These are phyloP conservation scores for Pseudolaguvia tuberculata DNA, from an alignment of 2,113 vertebrate genomes.

Conservation along the genomic window DNA sequence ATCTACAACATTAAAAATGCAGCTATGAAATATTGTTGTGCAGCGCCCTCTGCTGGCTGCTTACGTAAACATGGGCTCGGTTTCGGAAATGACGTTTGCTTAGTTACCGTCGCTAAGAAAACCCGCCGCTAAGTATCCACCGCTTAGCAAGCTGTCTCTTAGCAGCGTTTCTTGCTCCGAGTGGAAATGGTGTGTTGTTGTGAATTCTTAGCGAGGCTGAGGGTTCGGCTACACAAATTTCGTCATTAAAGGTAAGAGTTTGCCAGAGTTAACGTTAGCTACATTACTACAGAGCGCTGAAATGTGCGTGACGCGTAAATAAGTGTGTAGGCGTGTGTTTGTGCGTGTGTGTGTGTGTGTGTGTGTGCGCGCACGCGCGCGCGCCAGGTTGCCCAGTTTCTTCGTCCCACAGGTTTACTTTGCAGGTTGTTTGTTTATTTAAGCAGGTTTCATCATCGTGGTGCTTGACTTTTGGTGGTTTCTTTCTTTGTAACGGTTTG, in stretches of 20 bases:
- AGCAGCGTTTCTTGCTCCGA: neutral
- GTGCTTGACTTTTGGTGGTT: neutral
- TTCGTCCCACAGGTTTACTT: neutral
- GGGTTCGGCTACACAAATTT: neutral
- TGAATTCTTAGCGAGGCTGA: neutral
- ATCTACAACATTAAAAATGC: neutral
- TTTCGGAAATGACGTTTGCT: constrained; percentile 56
- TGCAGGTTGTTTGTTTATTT: neutral
- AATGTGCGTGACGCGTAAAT: neutral
- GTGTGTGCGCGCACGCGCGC: neutral
- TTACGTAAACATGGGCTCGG: neutral
- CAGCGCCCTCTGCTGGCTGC: neutral
- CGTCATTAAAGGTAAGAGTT: constrained; percentile 3
- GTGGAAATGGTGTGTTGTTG: neutral
- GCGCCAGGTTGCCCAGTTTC: too few relatives aligned
- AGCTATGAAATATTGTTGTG: neutral
- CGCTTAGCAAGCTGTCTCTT: neutral
- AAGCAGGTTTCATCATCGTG: too few relatives aligned
- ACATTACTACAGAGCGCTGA: too few relatives aligned
- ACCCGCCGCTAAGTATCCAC: neutral
- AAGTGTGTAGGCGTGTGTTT: neutral
- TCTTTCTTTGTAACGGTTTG: neutral
- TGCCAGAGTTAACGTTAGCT: neutral
- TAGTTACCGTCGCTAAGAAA: constrained; percentile 49
- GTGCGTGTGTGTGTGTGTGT: neutral